Base-by-base conservation (phyloP, 2,888 invertebrate genomes). In the Rotaria sp. region DNA sequence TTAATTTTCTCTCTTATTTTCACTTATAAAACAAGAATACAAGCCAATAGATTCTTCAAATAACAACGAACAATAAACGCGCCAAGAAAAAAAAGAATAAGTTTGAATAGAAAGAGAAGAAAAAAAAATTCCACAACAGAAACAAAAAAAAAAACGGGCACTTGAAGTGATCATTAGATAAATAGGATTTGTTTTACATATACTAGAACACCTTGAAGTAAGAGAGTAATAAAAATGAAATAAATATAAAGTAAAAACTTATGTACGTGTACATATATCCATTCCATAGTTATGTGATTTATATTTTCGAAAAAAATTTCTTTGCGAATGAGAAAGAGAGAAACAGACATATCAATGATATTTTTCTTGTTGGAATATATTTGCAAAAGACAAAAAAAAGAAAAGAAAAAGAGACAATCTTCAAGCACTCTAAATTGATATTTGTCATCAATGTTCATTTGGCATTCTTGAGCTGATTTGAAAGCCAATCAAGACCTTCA, bases 401-500 rank as follows among this genome's bases (percentile, higher is more conserved):
- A n/a, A 26, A 45, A 45, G n/a, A 80, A 35, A 80, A 41, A 26
- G 45, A 45, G 45, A 26, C 13, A 67, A 67, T 52, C 52, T 52
- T 52, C 24, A 67, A 35, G 35, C 5, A 21, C 67, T 35, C 35
- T 21, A 21, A 67, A 35, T 35, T 21, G 7, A 67, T 35, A 21
- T 21, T 67, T 67, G 67, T 35, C 35, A 67, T 21, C 8, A 35
- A 35, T 67, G 67, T 67, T 85, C 38, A 86, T 85, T 86, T 86
- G 30, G 84, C 50, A 80, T 96, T 97, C 94, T 98, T 98, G 92
- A 99, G 94, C 93, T 97, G 96, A 93, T 96, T 97, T 93, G 97
- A 97, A 92, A 99, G 95, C 99, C 98, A 99, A 93, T 99, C 98
- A 90, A 99, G 94, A 89, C 98, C 98, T 93, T 99, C 98, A 92